Evolutionary conservation across 2,797 vertebrate genomes (phyloP).

Genomic region (Eulemur albifrons): DNA sequence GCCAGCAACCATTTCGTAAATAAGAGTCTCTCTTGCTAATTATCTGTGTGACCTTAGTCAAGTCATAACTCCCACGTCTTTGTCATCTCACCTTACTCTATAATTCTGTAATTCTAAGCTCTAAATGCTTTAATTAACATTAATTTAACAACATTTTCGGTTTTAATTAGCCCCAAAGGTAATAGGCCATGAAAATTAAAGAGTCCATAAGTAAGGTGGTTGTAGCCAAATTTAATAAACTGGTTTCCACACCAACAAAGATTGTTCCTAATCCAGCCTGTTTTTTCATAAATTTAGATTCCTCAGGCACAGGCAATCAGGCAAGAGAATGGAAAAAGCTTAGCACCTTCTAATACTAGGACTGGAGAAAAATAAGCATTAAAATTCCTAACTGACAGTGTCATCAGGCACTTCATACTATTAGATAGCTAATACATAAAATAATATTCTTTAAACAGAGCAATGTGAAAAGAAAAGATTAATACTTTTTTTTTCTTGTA

Average conservation of each 20-base stretch:
- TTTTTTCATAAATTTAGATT: background rate
- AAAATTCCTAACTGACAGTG: background rate
- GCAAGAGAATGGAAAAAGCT: background rate
- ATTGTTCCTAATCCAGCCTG: background rate
- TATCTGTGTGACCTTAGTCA: constrained; percentile 5
- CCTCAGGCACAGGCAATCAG: background rate
- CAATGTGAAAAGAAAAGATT: background rate
- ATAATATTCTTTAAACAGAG: background rate
- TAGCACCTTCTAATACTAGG: background rate
- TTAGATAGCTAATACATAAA: constrained; percentile 14
- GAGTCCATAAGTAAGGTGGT: background rate
- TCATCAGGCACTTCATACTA: background rate
- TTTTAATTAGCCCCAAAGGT: constrained; percentile 44
- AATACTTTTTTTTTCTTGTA: background rate
- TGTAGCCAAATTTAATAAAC: background rate
- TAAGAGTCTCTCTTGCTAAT: constrained; percentile 2
- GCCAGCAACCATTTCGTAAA: constrained; percentile 38
- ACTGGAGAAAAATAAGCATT: background rate
- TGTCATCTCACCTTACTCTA: background rate
- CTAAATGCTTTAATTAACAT: constrained; percentile 23
- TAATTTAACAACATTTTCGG: constrained; percentile 29
- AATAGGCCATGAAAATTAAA: background rate
- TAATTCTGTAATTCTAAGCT: constrained; percentile 29
- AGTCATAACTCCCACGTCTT: background rate
- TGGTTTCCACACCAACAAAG: background rate